Conservation (phyloP, 2,888 invertebrate genomes). For the Drosophila gaucha region DNA sequence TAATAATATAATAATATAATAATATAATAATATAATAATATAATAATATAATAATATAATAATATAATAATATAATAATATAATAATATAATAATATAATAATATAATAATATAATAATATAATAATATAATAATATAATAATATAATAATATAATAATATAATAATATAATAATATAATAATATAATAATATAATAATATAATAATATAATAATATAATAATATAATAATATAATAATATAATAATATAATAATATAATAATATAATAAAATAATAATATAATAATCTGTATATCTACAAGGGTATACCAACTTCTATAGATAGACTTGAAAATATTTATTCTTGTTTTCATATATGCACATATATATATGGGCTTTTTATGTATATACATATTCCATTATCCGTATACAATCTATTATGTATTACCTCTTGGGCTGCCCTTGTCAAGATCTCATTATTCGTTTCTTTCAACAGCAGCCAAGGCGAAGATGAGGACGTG, state of each 20-base stretch:
- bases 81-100: too few species aligned
- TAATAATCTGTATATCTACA: neutral
- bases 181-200: too few species aligned
- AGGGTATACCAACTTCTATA: neutral
- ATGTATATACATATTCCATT: neutral
- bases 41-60: neutral
- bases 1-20: too few species aligned
- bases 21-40: neutral
- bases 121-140: too few species aligned
- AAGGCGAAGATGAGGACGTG: slow-evolving; percentile 49
- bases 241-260: too few species aligned
- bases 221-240: too few species aligned
- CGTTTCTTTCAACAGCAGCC: slow-evolving; percentile 57
- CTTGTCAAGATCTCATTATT: slow-evolving; percentile 52
- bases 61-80: too few species aligned
- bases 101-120: too few species aligned
- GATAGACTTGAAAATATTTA: too few species aligned
- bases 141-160: too few species aligned
- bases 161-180: too few species aligned
- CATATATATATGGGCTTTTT: neutral
- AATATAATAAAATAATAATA: neutral
- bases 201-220: too few species aligned
- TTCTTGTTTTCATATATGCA: neutral
- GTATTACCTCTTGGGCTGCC: slow-evolving; percentile 24
- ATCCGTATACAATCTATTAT: slow-evolving; percentile 16